Evolutionary conservation across 2,888 invertebrate genomes (phyloP), one percentile per base, ranked within the genome.

Genomic region (Drosophila putrida): DNA sequence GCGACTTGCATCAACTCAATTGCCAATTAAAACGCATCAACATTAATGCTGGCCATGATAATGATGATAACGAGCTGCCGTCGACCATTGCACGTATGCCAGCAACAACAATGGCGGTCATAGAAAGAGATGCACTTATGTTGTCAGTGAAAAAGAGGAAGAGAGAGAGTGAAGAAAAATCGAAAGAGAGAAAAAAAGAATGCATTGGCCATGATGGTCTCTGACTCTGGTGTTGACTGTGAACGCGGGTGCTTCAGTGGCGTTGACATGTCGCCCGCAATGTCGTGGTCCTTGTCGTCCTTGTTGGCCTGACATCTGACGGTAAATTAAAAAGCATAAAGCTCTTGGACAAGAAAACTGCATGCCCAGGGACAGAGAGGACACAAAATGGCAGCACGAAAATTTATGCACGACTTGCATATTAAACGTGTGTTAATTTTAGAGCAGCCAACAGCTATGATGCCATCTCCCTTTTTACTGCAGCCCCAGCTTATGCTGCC

Each of bases 401-500:
- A 88, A 87, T 84, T 80, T 87, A 85, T 85, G 87, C 84, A 85
- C 87, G 88, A 87, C 87, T 81, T 89, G 89, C 89, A 85, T 85
- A 87, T 87, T 85, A 85, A 85, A 87, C 89, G 89, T 83, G 84
- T 85, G 87, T 85, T 87, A 85, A 85, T 85, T 89, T 85, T 85
- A 89, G 84, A 89, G 84, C 72, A 87, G 87, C 71, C 67, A 50
- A 53, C 69, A 57, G 54, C 62, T 53, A 68, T 64, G 46, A 43
- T 61, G 58, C 59, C 55, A 15, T 61, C 75, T 54, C 61, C 6
- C 38, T 39, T 28, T 2, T 4, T 46, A 49, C 44, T 58, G 33
- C 38, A 11, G 38, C 39, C 31, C n/a, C 33, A 20, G 20, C 20
- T 20, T 20, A 20, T 36, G 35, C 36, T 36, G 54, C 53, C 25